These are phyloP conservation scores for Nestor notabilis DNA, from an alignment of 2,113 vertebrate genomes.

Conservation along the genomic window DNA sequence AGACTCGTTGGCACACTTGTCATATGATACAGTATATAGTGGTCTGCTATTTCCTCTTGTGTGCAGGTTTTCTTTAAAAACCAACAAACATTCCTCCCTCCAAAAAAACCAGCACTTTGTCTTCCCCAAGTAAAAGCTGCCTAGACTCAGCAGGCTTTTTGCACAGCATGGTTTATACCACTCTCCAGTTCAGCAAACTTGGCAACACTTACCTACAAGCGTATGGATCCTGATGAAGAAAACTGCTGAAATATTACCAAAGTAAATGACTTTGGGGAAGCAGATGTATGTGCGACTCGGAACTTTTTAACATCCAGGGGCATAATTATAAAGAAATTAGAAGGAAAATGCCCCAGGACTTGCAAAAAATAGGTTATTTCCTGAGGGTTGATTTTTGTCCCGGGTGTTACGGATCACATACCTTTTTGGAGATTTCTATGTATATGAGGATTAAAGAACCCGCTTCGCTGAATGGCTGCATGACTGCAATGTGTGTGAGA, in stretches of 20 bases:
- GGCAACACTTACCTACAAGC: not conserved
- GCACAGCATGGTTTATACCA: not conserved
- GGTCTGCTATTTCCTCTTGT: not conserved
- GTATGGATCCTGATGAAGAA: slow-evolving; percentile 38
- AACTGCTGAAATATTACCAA: not conserved
- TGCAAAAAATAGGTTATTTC: slow-evolving; percentile 23
- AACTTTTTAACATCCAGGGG: not conserved
- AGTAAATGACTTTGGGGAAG: slow-evolving; percentile 15
- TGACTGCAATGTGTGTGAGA: not conserved
- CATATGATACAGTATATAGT: not conserved
- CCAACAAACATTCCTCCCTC: not conserved
- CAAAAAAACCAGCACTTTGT: not conserved
- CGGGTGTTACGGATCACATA: not conserved
- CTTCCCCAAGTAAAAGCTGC: not conserved
- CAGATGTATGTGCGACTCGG: not conserved
- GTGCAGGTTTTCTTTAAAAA: not conserved
- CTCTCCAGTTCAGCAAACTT: slow-evolving; percentile 4
- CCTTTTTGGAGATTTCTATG: not conserved
- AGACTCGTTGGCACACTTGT: not conserved
- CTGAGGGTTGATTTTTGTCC: not conserved
- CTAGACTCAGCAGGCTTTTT: not conserved
- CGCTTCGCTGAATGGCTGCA: not conserved
- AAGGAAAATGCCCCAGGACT: not conserved
- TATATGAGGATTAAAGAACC: not conserved
- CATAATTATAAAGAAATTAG: slow-evolving; percentile 16